Evolutionary conservation across 2,797 vertebrate genomes (phyloP).

Genomic region (Lagodon rhomboides): DNA sequence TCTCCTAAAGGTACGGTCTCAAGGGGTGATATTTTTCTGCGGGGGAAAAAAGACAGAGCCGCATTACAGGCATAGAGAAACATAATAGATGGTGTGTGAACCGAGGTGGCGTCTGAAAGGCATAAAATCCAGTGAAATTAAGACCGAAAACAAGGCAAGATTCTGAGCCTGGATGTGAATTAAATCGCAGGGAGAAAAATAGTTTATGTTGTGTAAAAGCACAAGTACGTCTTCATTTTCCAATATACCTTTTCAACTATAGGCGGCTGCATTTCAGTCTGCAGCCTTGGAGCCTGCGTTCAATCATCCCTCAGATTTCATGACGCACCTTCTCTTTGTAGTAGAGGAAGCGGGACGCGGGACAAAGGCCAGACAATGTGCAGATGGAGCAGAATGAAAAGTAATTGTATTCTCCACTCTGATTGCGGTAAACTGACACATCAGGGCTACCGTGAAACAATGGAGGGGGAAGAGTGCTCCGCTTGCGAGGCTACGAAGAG

Average conservation of each 20-base stretch:
- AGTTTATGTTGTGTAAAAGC: conserved; percentile 25
- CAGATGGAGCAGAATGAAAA: conserved; percentile 50
- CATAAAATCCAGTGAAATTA: conserved; percentile 31
- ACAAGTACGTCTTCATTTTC: conserved; percentile 23
- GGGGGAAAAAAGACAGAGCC: conserved; percentile 29
- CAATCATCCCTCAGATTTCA: conserved; percentile 41
- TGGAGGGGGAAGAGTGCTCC: conserved; percentile 5
- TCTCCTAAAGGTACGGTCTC: conserved; percentile 50
- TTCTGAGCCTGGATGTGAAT: conserved; percentile 19
- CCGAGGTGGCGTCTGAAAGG: conserved; percentile 43
- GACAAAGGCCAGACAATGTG: conserved; percentile 31
- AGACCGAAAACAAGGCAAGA: conserved; percentile 49
- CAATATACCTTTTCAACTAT: conserved; percentile 2
- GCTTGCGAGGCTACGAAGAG: conserved; percentile 44
- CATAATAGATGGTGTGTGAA: conserved; percentile 47
- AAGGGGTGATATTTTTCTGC: conserved; percentile 25
- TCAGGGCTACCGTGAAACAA: conserved; percentile 26
- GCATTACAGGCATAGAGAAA: conserved; percentile 39
- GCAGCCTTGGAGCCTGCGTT: conserved; percentile 29
- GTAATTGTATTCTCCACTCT: conserved; percentile 33
- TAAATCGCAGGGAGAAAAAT: conserved; percentile 22
- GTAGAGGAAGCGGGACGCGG: conserved; percentile 35
- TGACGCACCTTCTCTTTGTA: conserved; percentile 46
- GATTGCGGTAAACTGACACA: conserved; percentile 35
- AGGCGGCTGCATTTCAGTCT: not conserved